These are phyloP conservation scores for Ctenosaura bakeri DNA, from an alignment of 2,797 vertebrate species.

Conservation along the genomic window DNA sequence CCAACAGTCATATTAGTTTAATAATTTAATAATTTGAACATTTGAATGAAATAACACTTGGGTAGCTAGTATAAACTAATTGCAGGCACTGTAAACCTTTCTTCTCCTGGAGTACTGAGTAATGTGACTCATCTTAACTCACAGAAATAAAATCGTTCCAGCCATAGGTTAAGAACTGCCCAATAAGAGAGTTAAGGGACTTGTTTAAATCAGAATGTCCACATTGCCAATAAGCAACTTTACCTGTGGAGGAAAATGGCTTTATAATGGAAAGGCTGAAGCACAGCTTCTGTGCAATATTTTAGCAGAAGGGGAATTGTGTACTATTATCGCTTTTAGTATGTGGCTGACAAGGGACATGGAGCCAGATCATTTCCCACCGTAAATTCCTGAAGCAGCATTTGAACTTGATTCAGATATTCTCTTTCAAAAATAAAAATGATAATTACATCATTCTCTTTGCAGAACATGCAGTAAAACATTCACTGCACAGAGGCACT, in stretches of 20 bases:
- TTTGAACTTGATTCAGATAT: slow-evolving; percentile 34
- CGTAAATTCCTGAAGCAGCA: slow-evolving; percentile 13
- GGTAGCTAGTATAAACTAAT: background rate
- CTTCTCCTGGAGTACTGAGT: slow-evolving; percentile 14
- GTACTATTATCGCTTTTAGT: slow-evolving; percentile 8
- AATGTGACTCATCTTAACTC: slow-evolving; percentile 11
- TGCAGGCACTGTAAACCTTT: slow-evolving; percentile 29
- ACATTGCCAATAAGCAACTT: slow-evolving; percentile 36
- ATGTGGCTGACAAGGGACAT: background rate
- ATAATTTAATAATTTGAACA: slow-evolving; percentile 3
- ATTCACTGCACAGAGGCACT: too few species aligned
- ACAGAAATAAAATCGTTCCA: slow-evolving; percentile 35
- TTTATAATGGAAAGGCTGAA: slow-evolving; percentile 36
- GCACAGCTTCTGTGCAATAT: background rate
- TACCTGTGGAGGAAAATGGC: slow-evolving; percentile 32
- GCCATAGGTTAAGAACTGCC: slow-evolving; percentile 20
- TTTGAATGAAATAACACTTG: background rate
- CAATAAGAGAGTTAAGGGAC: slow-evolving; percentile 40
- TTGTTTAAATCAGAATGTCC: slow-evolving; percentile 43
- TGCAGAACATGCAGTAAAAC: background rate
- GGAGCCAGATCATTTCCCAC: background rate
- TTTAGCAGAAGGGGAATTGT: slow-evolving; percentile 18
- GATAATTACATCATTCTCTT: slow-evolving; percentile 2
- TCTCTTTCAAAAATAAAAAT: background rate
- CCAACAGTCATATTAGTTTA: slow-evolving; percentile 1